Evolutionary conservation across 2,888 invertebrate species (phyloP).

Genomic region (Alentia gelatinosa): DNA sequence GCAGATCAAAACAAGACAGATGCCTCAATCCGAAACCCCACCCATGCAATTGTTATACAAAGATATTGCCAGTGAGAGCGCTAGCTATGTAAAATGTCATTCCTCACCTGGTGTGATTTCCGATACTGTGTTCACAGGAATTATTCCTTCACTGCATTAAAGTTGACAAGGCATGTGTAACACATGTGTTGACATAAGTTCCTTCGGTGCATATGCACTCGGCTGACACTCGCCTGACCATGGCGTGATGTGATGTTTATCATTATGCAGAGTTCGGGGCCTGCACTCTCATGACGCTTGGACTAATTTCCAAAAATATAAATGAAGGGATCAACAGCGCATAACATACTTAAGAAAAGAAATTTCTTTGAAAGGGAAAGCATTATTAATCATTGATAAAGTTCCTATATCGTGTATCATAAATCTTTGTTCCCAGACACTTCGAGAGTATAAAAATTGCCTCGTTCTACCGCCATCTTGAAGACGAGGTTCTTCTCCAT

Average conservation of each 20-base stretch:
- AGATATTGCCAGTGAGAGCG: neutral
- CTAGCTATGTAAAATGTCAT: too few species aligned
- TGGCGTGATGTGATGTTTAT: constrained; percentile 38
- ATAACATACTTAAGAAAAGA: neutral
- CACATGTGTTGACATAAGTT: neutral
- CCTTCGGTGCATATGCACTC: constrained; percentile 41
- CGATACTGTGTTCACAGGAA: neutral
- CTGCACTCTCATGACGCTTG: neutral
- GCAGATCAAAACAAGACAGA: too few species aligned
- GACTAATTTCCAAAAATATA: too few species aligned
- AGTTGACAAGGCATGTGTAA: neutral
- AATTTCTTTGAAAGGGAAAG: neutral
- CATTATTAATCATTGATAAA: too few species aligned
- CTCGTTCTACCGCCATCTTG: constrained; percentile 69
- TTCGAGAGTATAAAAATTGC: constrained; percentile 56
- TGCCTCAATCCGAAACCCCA: neutral
- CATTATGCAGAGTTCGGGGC: constrained; percentile 33
- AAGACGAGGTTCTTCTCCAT: constrained; percentile 75
- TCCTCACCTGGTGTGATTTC: neutral
- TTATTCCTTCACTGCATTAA: neutral
- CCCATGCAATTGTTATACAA: neutral
- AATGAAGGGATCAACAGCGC: too few species aligned
- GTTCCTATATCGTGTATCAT: too few species aligned
- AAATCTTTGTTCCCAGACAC: neutral
- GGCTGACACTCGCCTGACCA: constrained; percentile 29